Evolutionary conservation across 2,797 vertebrate species (phyloP).

Genomic region (Coregonus sp.): DNA sequence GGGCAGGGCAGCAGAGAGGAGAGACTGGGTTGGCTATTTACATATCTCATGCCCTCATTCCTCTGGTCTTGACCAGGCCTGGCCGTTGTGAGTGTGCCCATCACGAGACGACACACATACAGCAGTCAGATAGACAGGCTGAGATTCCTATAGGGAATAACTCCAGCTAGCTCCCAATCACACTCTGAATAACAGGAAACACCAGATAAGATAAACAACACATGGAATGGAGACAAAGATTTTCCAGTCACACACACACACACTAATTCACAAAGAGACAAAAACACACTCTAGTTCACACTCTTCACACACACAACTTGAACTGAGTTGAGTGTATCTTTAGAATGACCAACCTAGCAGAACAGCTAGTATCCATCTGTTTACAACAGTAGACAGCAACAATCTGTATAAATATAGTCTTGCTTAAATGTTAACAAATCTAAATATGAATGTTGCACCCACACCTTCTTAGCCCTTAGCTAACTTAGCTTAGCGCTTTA

Average conservation of each 20-base stretch:
- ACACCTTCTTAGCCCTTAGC: no score
- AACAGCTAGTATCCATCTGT: neutral
- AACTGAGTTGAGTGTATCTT: neutral
- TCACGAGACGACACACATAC: conserved; percentile 12
- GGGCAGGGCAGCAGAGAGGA: conserved; percentile 17
- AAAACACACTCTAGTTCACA: neutral
- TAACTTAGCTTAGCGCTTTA: no score
- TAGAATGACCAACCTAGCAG: neutral
- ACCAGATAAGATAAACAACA: conserved; percentile 15
- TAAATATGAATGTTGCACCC: neutral
- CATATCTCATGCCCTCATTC: conserved; percentile 19
- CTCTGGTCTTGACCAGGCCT: neutral
- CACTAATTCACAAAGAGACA: neutral
- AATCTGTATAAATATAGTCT: neutral
- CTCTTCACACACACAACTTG: neutral
- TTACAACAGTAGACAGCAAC: neutral
- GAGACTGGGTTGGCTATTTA: conserved; percentile 15
- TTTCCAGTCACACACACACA: neutral
- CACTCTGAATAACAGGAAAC: conserved; percentile 33
- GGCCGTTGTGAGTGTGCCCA: conserved; percentile 6
- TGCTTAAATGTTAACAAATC: neutral
- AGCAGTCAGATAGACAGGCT: neutral
- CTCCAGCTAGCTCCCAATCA: neutral
- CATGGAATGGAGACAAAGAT: conserved; percentile 3
- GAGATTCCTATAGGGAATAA: conserved; percentile 3